Conservation (phyloP, 2,113 vertebrate genomes). For the Sturnira hondurensis region DNA sequence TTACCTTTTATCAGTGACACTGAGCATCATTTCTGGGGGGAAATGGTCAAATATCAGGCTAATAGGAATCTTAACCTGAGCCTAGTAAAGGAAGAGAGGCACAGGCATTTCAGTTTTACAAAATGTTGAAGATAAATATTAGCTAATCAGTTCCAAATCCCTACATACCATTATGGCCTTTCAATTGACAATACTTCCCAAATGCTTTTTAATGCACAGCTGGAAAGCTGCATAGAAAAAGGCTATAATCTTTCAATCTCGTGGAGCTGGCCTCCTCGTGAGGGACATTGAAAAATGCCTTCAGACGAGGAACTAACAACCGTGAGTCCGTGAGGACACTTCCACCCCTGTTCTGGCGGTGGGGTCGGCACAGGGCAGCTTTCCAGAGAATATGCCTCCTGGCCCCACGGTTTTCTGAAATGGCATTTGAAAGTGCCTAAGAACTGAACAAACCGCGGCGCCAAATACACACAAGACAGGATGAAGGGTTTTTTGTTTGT, state of each 20-base stretch:
- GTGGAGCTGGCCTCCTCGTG: neutral
- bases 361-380: neutral
- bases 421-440: neutral
- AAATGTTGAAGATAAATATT: neutral
- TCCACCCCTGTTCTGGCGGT: neutral
- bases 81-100: neutral
- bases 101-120: neutral
- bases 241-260: neutral
- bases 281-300: neutral
- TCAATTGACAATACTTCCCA: neutral
- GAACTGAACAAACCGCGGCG: no score
- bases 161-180: neutral
- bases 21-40: neutral
- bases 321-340: neutral
- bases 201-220: neutral
- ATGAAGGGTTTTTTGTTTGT: neutral
- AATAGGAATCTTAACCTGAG: no score
- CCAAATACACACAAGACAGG: neutral
- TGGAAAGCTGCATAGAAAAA: neutral
- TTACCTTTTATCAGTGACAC: neutral
- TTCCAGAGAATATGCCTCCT: neutral
- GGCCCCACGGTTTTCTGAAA: neutral
- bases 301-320: neutral
- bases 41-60: neutral
- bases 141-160: neutral